Evolutionary conservation across 2,888 invertebrate species (phyloP).

Genomic region (Spatulosminthurus flaviceps): DNA sequence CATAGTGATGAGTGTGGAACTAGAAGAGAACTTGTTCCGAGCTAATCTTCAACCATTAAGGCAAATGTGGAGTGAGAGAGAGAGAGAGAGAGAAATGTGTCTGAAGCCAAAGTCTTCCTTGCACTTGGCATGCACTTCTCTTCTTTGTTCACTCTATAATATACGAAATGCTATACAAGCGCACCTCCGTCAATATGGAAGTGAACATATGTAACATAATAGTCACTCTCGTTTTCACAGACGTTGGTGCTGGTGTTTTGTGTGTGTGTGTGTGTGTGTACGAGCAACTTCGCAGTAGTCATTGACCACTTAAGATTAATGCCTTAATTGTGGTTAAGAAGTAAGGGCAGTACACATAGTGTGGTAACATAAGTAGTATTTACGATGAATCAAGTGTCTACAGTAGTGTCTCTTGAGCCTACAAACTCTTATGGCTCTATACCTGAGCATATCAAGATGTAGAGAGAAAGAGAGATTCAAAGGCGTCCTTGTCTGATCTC

Average conservation of each 20-base stretch:
- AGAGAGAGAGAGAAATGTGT: no score
- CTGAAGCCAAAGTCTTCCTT: not conserved
- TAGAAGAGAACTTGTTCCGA: not conserved
- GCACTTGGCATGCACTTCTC: not conserved
- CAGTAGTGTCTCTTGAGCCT: not conserved
- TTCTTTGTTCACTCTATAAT: no score
- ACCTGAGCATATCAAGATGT: no score
- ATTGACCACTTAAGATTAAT: constrained; percentile 38
- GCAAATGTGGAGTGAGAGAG: no score
- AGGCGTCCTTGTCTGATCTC: constrained; percentile 39
- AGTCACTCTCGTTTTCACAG: not conserved
- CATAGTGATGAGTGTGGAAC: no score
- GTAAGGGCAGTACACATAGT: constrained; percentile 20
- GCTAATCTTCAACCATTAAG: not conserved
- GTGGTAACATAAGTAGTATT: constrained; percentile 25
- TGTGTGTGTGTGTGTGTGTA: no score
- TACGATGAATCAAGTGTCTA: constrained; percentile 19
- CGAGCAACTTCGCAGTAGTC: constrained; percentile 28
- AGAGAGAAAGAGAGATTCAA: constrained; percentile 34
- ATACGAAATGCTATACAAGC: not conserved
- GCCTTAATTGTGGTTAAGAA: constrained; percentile 35
- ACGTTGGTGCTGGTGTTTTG: no score
- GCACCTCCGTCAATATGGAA: not conserved
- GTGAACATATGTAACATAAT: constrained; percentile 1
- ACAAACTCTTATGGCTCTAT: no score